Percentiles rank a stretch among this genome's conserved stretches.
Evolutionary conservation across 2,113 vertebrate species (phyloP).

Genomic region (Varanus komodoensis): DNA sequence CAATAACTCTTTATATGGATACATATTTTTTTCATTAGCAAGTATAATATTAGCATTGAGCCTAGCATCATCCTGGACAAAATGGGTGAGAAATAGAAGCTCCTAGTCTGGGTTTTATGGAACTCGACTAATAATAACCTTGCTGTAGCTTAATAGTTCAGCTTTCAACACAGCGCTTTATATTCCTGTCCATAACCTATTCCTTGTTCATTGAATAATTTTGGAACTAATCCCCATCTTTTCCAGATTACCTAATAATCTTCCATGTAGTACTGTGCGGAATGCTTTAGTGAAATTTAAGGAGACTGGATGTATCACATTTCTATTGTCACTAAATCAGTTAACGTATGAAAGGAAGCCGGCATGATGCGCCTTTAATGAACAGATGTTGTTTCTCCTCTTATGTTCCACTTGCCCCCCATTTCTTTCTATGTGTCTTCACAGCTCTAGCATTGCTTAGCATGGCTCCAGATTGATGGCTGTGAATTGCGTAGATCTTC

Average conservation of each 20-base stretch:
- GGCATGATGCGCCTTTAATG: not conserved
- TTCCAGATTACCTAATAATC: constrained; percentile 28
- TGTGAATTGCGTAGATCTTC: not conserved
- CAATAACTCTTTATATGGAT: not conserved
- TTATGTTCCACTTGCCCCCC: not conserved
- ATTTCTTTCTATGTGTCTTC: not conserved
- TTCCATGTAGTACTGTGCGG: not conserved
- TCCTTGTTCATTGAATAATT: constrained; percentile 16
- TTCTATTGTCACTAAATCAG: constrained; percentile 22
- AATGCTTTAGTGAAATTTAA: constrained; percentile 29
- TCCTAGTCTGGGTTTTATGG: not conserved
- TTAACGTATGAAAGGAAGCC: constrained; percentile 12
- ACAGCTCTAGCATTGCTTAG: not conserved
- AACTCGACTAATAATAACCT: not conserved
- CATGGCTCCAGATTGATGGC: not conserved
- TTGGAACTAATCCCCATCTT: constrained; percentile 22
- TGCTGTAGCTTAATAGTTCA: not conserved
- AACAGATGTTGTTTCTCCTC: constrained; percentile 5
- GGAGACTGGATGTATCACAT: not conserved
- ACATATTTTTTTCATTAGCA: not conserved
- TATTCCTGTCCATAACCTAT: not conserved
- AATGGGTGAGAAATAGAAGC: not conserved
- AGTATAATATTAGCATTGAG: not conserved
- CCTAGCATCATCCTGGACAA: not conserved
- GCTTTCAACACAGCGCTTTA: not conserved